phyloP scores from a whole-genome alignment of 2,888 invertebrate species.

The Leucophenga maculata region DNA sequence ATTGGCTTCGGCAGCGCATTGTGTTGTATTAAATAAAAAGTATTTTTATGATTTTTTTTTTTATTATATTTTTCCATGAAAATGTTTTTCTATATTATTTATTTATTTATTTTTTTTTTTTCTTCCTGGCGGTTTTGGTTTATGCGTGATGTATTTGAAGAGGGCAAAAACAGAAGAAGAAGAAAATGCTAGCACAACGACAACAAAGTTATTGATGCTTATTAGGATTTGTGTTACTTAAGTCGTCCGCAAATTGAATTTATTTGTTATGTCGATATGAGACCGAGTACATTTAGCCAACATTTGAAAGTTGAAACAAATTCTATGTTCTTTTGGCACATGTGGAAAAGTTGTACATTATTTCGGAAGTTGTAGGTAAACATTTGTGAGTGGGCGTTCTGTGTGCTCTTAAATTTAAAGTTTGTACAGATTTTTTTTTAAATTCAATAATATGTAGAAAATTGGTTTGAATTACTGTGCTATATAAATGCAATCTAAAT shows the following conservation, averaged over 20 bases:
- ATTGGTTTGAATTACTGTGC: too few species aligned
- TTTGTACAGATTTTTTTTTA: background rate
- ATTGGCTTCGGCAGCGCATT: background rate
- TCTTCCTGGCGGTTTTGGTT: too few species aligned
- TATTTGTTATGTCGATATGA: conserved; percentile 29
- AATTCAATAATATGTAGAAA: background rate
- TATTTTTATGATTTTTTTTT: conserved; percentile 9
- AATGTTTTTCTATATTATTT: too few species aligned
- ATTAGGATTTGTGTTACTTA: conserved; percentile 31
- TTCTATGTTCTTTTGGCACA: conserved; percentile 1
- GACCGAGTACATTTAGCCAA: background rate
- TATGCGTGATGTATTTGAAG: conserved; percentile 2
- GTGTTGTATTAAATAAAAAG: background rate
- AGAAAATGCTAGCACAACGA: background rate
- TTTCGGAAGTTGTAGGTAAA: background rate
- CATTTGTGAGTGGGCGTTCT: too few species aligned
- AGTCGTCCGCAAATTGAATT: conserved; percentile 29
- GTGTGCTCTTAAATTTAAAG: too few species aligned
- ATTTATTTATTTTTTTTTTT: background rate
- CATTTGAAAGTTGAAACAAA: background rate
- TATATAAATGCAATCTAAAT: too few species aligned
- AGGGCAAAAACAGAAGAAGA: too few species aligned
- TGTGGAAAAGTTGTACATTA: background rate
- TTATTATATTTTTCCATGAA: background rate
- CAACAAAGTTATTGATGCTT: conserved; percentile 26